Base-by-base conservation (phyloP, 2,113 vertebrate genomes). In the Strigops habroptila region DNA sequence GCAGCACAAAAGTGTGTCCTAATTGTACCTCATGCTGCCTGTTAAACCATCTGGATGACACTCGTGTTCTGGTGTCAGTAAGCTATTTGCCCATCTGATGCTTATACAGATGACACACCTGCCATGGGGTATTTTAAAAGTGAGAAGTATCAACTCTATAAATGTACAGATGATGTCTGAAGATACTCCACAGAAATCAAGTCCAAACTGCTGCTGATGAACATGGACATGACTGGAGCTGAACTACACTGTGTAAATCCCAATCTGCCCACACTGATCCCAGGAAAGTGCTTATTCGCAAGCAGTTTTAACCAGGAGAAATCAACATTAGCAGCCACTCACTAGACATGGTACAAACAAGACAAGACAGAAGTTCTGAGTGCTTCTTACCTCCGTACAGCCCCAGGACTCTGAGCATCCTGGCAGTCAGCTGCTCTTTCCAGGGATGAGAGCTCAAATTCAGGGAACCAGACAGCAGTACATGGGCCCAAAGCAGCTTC, bases 211-310 rank as follows among this genome's bases (percentile, higher is more conserved):
- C 2, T 41, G 64, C 1, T 37, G 59, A 19, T 37, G 48, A 43
- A 46, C 18, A 3, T 0, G 7, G 70, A 48, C 7, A 7, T 2
- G 57, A 22, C 41, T 4, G 16, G 13, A 65, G 27, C 46, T 46
- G 49, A 55, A 60, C 1, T 1, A 25, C 30, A 21, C 12, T 1
- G 39, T 16, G 24, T 12, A 35, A 41, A 35, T 30, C 30, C 64
- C 4, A 17, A 6, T 0, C 1, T 5, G 7, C 14, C 57, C 5
- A 5, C 2, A 1, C 0, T 6, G 18, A 65, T 12, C 63, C 46
- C 46, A 35, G 49, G 18, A 23, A 64, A 48, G 62, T 4, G 30
- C 53, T n/a, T 8, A 9, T 25, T 55, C 52, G 27, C 8, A 24
- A 57, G 4, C n/a, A 24, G 23, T n/a, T 62, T 43, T 49, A 49